Percentiles rank a stretch among this genome's conserved stretches.
These are phyloP conservation scores for Sarcophaga rosellei DNA, from an alignment of 2,888 invertebrate genomes.

Conservation along the genomic window DNA sequence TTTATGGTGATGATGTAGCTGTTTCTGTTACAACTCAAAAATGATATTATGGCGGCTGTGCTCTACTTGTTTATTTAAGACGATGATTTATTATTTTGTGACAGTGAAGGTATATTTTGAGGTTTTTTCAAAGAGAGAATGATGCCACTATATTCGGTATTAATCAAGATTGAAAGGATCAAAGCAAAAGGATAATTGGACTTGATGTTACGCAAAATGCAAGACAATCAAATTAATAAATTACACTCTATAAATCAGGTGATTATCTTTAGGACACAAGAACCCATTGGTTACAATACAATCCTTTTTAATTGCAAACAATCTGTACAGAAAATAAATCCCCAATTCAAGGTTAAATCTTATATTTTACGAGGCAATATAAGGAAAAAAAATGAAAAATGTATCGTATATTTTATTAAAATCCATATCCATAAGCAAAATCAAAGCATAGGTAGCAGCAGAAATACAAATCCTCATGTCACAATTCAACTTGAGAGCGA, in stretches of 20 bases:
- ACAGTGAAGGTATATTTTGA: conserved; percentile 41
- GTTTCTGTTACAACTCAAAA: neutral
- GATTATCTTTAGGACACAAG: neutral
- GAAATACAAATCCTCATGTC: conserved; percentile 10
- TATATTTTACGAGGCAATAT: neutral
- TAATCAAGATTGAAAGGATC: conserved; percentile 13
- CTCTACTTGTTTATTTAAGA: conserved; percentile 34
- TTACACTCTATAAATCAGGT: conserved; percentile 10
- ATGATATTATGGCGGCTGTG: neutral
- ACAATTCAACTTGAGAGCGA: conserved; percentile 1
- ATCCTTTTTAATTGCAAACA: neutral
- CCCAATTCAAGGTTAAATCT: conserved; percentile 19
- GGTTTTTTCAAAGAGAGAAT: conserved; percentile 4
- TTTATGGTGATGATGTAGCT: neutral
- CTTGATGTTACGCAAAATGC: neutral
- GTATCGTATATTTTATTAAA: neutral
- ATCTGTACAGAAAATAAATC: neutral
- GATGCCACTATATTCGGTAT: conserved; percentile 7
- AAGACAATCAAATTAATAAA: neutral
- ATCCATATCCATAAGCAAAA: neutral
- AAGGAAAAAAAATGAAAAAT: neutral
- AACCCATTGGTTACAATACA: neutral
- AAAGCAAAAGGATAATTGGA: neutral
- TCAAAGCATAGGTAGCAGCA: neutral
- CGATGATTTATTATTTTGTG: conserved; percentile 53